A percentile compares a stretch with the other conserved stretches of the same genome.
Evolutionary conservation across 2,113 vertebrate genomes (phyloP).

Genomic region (Diphyllodes magnificus): DNA sequence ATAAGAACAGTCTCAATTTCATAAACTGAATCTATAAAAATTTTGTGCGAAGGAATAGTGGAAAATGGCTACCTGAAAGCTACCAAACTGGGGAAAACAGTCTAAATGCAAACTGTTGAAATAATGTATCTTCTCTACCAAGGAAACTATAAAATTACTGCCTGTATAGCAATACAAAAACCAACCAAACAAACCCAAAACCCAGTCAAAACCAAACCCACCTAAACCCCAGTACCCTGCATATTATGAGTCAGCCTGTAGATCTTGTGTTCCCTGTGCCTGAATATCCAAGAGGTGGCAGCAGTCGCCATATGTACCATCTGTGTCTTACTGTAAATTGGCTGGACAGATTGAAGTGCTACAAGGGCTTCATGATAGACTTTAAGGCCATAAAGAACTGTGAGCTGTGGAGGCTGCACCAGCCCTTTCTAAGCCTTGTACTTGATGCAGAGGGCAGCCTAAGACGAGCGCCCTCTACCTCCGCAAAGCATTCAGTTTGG

Average conservation of each 20-base stretch:
- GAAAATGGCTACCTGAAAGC: background rate
- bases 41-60: background rate
- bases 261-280: background rate
- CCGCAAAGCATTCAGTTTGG: background rate
- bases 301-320: background rate
- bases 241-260: background rate
- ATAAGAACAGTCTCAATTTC: background rate
- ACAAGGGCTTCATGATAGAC: too few species aligned
- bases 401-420: background rate
- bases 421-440: background rate
- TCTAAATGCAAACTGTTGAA: background rate
- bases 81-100: background rate
- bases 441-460: background rate
- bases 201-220: background rate
- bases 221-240: fast-evolving
- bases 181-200: background rate
- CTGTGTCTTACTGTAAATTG: background rate
- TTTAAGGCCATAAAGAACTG: background rate
- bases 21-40: background rate
- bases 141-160: background rate
- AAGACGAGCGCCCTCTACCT: fast-evolving
- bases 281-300: background rate
- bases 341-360: background rate
- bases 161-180: background rate
- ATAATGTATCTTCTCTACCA: background rate